Evolutionary conservation across 2,113 vertebrate species (phyloP), one percentile per base, ranked within the genome.

Genomic region (Campylorhamphus procurvoides): DNA sequence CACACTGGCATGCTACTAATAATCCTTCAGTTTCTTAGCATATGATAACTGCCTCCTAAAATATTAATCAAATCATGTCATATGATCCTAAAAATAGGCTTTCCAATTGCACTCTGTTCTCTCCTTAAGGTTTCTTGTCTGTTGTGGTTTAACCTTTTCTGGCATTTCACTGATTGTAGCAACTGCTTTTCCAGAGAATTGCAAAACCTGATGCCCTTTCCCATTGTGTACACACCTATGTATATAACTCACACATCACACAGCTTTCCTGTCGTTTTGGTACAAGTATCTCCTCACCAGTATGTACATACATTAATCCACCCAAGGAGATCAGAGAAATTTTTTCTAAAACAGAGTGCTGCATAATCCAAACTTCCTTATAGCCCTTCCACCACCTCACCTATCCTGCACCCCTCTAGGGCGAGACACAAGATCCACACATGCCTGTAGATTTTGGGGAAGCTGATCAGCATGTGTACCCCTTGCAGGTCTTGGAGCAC

Each of bases 111-210:
- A 94, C 89, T 93, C 94, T 42, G 72, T 59, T 92, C 81, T 87
- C 90, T 92, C 68, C 89, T 92, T 91, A 87, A 92, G 72, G 84
- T 94, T 97, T 74, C 80, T 96, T 56, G 76, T 94, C 79, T 95
- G 95, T 92, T 95, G 92, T 73, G 76, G 52, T 89, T 96, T 97
- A 97, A 97, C 97, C 96, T 98, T 97, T 98, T 95, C 96, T 97
- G 96, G 94, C 96, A 97, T 98, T 98, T 97, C 90, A 97, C 85
- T 96, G 90, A 97, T 94, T 94, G 86, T 93, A 97, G 93, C 94
- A 93, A 94, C 96, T 90, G 69, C 63, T 83, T 97, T 97, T 89
- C 93, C 88, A 93, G 86, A 92, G 89, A 87, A 95, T 2, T 91
- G 93, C 74, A 93, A 83, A 96, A 94, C 84, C 94, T 68, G 10